Base-by-base conservation (phyloP, 2,888 invertebrate species). In the Sphecodes monilicornis region DNA sequence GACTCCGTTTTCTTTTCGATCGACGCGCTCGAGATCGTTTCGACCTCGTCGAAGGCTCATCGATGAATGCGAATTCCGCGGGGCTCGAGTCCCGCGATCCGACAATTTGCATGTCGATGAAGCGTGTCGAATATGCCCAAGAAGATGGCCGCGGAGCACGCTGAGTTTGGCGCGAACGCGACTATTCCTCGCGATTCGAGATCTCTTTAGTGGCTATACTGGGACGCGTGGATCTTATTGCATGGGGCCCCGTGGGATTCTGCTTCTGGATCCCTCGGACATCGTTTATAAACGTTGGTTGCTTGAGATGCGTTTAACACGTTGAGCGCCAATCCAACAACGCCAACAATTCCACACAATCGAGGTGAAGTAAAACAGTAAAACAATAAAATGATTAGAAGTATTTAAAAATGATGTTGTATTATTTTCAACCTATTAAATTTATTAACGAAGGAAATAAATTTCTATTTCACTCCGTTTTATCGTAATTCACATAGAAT, bases 31-130 rank as follows among this genome's bases (percentile, higher is more conserved):
- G 13, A 26, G 80, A 79, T 78, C 79, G 74, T 71, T 70, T 83
- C 88, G 86, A 91, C 87, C 86, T 86, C 78, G 81, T 76, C 85
- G 80, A 75, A 16, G 76, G 50, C 50, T 22, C 50, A 82, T 82
- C 75, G 88, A 90, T 90, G 90, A 66, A 87, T 85, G 81, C 70
- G 82, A 90, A 88, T 88, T 86, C 85, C 77, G 78, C 26, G 76
- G 82, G 83, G 72, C 85, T 5, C 77, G 85, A 89, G 82, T 81
- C 72, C 79, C 68, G 68, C 76, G 74, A 66, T 82, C 75, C 6
- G 60, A 66, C 78, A 89, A 89, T 91, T 91, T 92, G 89, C 91
- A 90, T 91, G 84, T 78, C 89, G 91, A 91, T 92, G 89, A 89
- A 89, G 80, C 80, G 69, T 41, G 60, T 78, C 82, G 76, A 78